phyloP scores from a whole-genome alignment of 2,888 invertebrate species.

The Drosophila yooni region DNA sequence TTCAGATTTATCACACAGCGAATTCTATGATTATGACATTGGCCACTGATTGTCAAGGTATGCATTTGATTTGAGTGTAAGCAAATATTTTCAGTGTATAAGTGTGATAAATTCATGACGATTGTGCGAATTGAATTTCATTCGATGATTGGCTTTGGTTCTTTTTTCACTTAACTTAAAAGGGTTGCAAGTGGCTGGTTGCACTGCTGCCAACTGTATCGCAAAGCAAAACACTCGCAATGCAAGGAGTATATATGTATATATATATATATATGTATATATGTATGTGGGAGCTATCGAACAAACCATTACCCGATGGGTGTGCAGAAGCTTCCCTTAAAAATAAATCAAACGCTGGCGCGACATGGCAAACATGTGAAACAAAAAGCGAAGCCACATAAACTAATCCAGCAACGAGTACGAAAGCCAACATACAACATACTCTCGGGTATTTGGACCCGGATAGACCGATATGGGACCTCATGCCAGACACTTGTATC shows the following conservation, averaged over 20 bases:
- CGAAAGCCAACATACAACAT: conserved; percentile 42
- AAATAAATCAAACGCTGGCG: conserved; percentile 72
- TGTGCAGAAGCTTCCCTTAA: conserved; percentile 34
- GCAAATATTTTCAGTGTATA: background rate
- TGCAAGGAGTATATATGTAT: background rate
- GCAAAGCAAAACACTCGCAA: conserved; percentile 8
- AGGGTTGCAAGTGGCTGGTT: conserved; percentile 35
- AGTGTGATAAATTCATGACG: background rate
- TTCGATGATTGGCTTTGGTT: conserved; percentile 48
- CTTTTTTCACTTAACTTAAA: conserved; percentile 47
- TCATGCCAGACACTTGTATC: conserved; percentile 8
- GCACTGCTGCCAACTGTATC: conserved; percentile 20
- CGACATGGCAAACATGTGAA: conserved; percentile 47
- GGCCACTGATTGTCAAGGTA: background rate
- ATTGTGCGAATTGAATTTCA: conserved; percentile 44
- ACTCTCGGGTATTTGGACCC: conserved; percentile 36
- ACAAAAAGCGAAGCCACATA: conserved; percentile 41
- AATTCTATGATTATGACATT: background rate
- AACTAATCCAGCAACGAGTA: conserved; percentile 44
- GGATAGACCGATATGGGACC: conserved; percentile 18
- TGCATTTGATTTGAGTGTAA: background rate
- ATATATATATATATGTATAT: background rate
- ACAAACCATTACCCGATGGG: conserved; percentile 32
- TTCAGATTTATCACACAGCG: background rate
- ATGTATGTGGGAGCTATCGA: background rate